Evolutionary conservation across 2,888 invertebrate species (phyloP).

Genomic region (Apomyelois bistriatella): DNA sequence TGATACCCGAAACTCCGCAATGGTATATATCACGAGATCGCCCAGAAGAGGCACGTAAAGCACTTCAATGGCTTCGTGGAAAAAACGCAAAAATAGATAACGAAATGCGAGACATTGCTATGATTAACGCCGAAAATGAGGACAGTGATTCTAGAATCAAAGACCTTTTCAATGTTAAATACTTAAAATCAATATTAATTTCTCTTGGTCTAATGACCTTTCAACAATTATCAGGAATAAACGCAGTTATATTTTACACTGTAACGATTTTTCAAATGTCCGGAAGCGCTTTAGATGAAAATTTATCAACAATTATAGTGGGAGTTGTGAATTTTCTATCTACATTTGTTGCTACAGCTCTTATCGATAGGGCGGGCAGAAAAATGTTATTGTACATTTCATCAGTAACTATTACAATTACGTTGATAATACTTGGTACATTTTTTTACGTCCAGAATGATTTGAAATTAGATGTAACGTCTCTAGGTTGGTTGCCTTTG

Average conservation of each 20-base stretch:
- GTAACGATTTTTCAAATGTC: slow-evolving; percentile 92
- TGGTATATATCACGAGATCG: slow-evolving; percentile 92
- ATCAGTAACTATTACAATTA: slow-evolving; percentile 87
- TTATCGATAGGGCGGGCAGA: slow-evolving; percentile 94
- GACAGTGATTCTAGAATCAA: slow-evolving; percentile 80
- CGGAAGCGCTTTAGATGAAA: slow-evolving; percentile 88
- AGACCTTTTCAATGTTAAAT: slow-evolving; percentile 85
- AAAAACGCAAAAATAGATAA: slow-evolving; percentile 87
- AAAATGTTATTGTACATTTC: slow-evolving; percentile 93
- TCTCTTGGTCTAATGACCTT: slow-evolving; percentile 95
- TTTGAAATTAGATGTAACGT: slow-evolving; percentile 69
- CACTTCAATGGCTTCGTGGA: slow-evolving; percentile 92
- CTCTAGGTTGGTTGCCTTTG: slow-evolving; percentile 89
- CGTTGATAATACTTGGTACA: slow-evolving; percentile 85
- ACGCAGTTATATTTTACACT: slow-evolving; percentile 97
- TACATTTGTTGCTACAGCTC: slow-evolving; percentile 90
- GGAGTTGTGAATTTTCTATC: slow-evolving; percentile 95
- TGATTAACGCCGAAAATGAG: slow-evolving; percentile 84
- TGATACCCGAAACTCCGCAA: slow-evolving; percentile 96
- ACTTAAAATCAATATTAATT: slow-evolving; percentile 89
- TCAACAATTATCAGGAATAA: slow-evolving; percentile 96
- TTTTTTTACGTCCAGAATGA: slow-evolving; percentile 85
- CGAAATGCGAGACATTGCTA: slow-evolving; percentile 87
- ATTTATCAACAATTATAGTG: slow-evolving; percentile 91
- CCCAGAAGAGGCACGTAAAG: slow-evolving; percentile 86